phyloP scores from a whole-genome alignment of 2,797 vertebrate species.

The Manis javanica region DNA sequence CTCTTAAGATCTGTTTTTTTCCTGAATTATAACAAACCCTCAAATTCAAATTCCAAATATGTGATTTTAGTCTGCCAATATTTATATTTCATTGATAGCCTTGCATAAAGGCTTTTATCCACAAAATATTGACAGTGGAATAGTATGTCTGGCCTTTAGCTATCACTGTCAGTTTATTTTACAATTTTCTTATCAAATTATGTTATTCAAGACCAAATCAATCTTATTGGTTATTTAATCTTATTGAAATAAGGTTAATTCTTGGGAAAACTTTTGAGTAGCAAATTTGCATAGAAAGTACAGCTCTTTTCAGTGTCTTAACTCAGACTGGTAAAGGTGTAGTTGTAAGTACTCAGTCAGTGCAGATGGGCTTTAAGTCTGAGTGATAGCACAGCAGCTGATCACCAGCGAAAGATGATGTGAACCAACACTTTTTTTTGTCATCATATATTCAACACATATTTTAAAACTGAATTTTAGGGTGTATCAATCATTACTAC shows the following conservation, averaged over 20 bases:
- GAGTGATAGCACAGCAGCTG: neutral
- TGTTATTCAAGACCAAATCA: neutral
- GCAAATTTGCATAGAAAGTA: neutral
- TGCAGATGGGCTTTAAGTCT: neutral
- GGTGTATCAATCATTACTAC: neutral
- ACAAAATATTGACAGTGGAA: slow-evolving; percentile 13
- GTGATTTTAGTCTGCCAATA: slow-evolving; percentile 7
- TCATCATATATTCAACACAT: neutral
- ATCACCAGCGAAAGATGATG: neutral
- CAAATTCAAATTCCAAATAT: neutral
- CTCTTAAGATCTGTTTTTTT: neutral
- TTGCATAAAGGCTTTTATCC: neutral
- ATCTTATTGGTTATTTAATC: neutral
- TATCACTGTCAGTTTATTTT: neutral
- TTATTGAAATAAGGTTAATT: neutral
- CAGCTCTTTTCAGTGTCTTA: neutral
- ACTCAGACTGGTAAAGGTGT: neutral
- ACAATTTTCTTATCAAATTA: slow-evolving; percentile 17
- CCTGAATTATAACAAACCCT: slow-evolving; percentile 1
- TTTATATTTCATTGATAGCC: neutral
- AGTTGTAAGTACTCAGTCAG: neutral
- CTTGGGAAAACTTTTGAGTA: neutral
- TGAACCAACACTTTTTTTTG: neutral
- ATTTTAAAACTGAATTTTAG: slow-evolving; percentile 39
- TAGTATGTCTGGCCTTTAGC: neutral